Base-by-base conservation (phyloP, 30 jellyfish, hydroid and myxozoan species). In the Turritopsis dohrnii region DNA sequence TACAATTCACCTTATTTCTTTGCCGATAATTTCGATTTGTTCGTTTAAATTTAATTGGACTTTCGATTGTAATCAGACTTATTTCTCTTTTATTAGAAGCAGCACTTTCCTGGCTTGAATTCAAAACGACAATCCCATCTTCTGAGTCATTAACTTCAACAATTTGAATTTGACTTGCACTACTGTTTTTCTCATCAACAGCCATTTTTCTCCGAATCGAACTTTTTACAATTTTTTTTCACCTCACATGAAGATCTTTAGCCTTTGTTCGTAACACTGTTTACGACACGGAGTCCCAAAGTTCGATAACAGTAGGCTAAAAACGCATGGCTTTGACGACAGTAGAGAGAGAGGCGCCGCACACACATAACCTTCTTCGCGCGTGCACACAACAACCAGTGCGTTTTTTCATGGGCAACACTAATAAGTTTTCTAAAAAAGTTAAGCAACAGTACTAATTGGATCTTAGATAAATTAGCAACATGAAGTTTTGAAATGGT, bases 1-100 rank as follows among this genome's bases (percentile, higher is more conserved):
- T n/a, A 9, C 30, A 22, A 66, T 66, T 66, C 27, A n/a, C 65
- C 13, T 16, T 74, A n/a, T 16, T 74, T 24, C 83, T 74, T 29
- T 74, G 83, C 26, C 83, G 74, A n/a, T 74, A 74, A 0, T 24
- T 29, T 74, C 83, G 28, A 23, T 0, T 74, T 8, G 26, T 23
- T 31, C 83, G 28, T 69, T 21, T 69, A 7, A 69, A 69, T 21
- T 74, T 74, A 1, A 21, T 74, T 16, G 83, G 72, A 23, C 83
- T 74, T 23, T 74, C 83, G 24, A 26, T n/a, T 13, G 28, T 19
- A 23, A 74, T 72, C 18, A 74, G 65, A 74, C 23, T 74, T 20
- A 74, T 30, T 74, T 74, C 23, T 30, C 83, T 69, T 1, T 69
- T 69, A 27, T 69, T 21, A 0, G 22, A 23, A 69, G 0, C 77